A percentile compares a stretch with the other conserved stretches of the same genome.
These are phyloP conservation scores for Euspilapteryx auroguttella DNA, from an alignment of 2,888 invertebrate genomes.

Conservation along the genomic window DNA sequence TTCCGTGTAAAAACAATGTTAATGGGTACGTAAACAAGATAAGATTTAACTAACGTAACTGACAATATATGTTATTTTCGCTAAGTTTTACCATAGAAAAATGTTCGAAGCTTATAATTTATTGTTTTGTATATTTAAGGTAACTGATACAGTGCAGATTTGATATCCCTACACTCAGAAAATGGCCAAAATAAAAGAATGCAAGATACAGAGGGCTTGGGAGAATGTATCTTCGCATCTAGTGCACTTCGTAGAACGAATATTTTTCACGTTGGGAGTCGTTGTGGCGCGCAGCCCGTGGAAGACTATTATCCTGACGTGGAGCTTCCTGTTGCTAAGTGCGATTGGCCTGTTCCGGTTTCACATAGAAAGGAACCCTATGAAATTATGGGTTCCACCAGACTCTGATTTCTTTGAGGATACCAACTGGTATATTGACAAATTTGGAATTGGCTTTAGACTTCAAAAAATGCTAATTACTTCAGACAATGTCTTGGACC, in stretches of 20 bases:
- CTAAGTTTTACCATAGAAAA: too few relatives aligned
- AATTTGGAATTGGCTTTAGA: constrained; percentile 66
- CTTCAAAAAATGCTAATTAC: constrained; percentile 65
- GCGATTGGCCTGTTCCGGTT: constrained; percentile 66
- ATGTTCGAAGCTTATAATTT: too few relatives aligned
- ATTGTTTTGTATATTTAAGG: too few relatives aligned
- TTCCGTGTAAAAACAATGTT: too few relatives aligned
- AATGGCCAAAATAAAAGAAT: constrained; percentile 30
- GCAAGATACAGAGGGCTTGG: constrained; percentile 39
- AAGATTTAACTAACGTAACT: too few relatives aligned
- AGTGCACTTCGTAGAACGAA: constrained; percentile 37
- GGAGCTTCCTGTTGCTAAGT: constrained; percentile 59
- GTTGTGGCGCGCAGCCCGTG: constrained; percentile 63
- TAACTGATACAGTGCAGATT: too few relatives aligned
- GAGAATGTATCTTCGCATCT: constrained; percentile 36
- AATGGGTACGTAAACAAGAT: too few relatives aligned
- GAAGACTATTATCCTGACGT: constrained; percentile 59
- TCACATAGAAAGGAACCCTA: constrained; percentile 72
- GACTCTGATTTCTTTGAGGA: constrained; percentile 70
- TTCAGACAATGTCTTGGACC: constrained; percentile 68
- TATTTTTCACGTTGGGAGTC: constrained; percentile 63
- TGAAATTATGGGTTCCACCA: constrained; percentile 76
- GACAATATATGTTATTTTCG: too few relatives aligned
- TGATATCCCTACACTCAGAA: too few relatives aligned
- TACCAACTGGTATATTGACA: constrained; percentile 72